Base-by-base conservation (phyloP, 2,797 vertebrate genomes). In the Catharus ustulatus region DNA sequence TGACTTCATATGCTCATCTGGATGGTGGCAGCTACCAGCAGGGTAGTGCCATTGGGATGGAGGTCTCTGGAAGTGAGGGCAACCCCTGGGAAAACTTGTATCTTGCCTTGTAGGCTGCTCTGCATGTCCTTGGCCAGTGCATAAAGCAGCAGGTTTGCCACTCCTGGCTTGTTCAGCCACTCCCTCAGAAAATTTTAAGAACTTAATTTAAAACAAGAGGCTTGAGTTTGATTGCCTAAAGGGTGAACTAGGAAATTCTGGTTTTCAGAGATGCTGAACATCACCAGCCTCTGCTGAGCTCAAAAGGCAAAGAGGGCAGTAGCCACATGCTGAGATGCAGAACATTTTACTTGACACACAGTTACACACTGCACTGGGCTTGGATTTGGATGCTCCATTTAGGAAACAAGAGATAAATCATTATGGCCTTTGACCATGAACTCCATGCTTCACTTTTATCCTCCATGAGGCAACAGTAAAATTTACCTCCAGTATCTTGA, bases 121-220 rank as follows among this genome's bases (percentile, higher is more conserved):
- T 74, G 9, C 2, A 0, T 30, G n/a, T 15, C 48, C 21, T 52
- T 0, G 1, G 13, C 13, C 3, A 1, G 24, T 0, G 0, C 23
- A 30, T 72, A 45, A 61, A 51, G 42, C 20, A 76, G 29, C 0
- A 0, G 38, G 5, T 21, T 77, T 88, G 48, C 72, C 5, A 11
- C 72, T 91, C 17, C 48, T 48, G 30, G n/a, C 30, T 81, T 6
- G 0, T 34, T 45, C 54, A 59, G 24, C n/a, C 32, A 27, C 2
- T 21, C 7, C 11, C 5, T 10, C 6, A 9, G 29, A 24, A 86
- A 46, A 57, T 66, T 55, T 83, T 30, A 87, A 87, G 21, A 77
- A 6, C 4, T 29, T 69, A 18, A 67, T 84, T 87, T 82, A 61
- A 78, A 67, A 62, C 15, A 61, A 84, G 23, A 74, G 5, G 18